A percentile compares a stretch with the other conserved stretches of the same genome.
Evolutionary conservation across 2,113 vertebrate genomes (phyloP).

Genomic region (cattle (Bos taurus)): ARS-UCD2.0 NC_037335.1:39545001-39545500

Average conservation of each 20-base stretch:
- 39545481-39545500: background rate
- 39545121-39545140: background rate
- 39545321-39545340: background rate
- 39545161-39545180: background rate
- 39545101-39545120: background rate
- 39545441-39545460: background rate
- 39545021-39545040: background rate
- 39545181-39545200: background rate
- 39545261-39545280: background rate
- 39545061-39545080: background rate
- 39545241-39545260: background rate
- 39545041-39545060: background rate
- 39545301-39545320: background rate
- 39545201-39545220: background rate
- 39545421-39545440: background rate
- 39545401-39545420: background rate
- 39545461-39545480: conserved; percentile 1
- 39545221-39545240: background rate
- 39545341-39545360: background rate
- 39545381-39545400: background rate
- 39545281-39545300: background rate
- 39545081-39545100: background rate
- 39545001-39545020: background rate
- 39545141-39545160: background rate
- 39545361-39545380: background rate